Percentiles rank a stretch among this genome's conserved stretches.
Conservation (phyloP, 2,113 vertebrate species). For the Casuarius casuarius region DNA sequence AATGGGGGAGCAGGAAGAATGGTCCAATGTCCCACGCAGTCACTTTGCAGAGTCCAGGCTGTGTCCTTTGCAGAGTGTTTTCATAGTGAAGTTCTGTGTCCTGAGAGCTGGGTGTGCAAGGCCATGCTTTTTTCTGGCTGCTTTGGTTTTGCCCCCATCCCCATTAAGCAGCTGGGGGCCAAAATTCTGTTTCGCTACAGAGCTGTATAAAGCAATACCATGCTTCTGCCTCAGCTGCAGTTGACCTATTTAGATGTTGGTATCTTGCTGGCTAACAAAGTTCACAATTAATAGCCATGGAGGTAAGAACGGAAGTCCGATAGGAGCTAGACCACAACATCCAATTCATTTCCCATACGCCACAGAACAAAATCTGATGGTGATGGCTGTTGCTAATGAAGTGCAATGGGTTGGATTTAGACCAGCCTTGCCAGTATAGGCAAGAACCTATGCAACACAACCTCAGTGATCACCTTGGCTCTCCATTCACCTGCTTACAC, state of each 20-base stretch:
- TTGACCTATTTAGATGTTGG: not conserved
- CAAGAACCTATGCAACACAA: not conserved
- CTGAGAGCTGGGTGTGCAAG: not conserved
- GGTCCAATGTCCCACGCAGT: not conserved
- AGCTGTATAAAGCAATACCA: not conserved
- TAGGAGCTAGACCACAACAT: not conserved
- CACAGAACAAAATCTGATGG: not conserved
- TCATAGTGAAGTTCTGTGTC: not conserved
- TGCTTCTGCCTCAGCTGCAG: not conserved
- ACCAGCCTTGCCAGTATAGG: not conserved
- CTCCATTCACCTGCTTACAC: not conserved
- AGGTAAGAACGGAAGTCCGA: not conserved
- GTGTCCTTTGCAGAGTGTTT: not conserved
- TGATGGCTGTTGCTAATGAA: constrained; percentile 10
- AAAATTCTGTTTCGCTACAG: not conserved
- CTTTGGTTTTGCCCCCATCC: not conserved
- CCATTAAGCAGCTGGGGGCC: not conserved
- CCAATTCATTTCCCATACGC: not conserved
- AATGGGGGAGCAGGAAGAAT: not conserved
- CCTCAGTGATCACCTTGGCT: not conserved
- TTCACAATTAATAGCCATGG: not conserved
- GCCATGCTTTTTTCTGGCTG: not conserved
- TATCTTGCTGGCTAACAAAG: not conserved
- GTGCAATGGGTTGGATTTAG: not conserved
- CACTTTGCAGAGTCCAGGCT: not conserved